Evolutionary conservation across 2,113 vertebrate genomes (phyloP), one percentile per base, ranked within the genome.

Genomic region (Phylloscopus trochilus): DNA sequence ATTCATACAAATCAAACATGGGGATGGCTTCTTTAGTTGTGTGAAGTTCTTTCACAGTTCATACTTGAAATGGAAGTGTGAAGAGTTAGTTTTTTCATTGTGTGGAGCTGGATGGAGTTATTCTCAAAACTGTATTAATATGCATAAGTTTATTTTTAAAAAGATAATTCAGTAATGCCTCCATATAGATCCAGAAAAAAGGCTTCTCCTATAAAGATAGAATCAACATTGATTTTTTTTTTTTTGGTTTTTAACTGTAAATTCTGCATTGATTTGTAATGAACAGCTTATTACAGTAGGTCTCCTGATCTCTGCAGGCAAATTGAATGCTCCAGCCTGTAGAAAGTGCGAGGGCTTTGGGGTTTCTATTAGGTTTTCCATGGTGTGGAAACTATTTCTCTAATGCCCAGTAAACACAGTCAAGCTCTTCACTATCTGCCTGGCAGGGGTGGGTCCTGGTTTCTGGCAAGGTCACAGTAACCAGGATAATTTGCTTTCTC

Each of bases 241-340:
- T 30, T 26, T 51, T 52, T 22, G 21, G 3, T 10, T 15, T 81
- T 87, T 22, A 83, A 63, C 35, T 67, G 31, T 63, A 68, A 35
- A 17, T 59, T 83, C 17, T 59, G 15, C 9, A 23, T 39, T 52
- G 78, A 39, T 82, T 70, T 63, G 20, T 73, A 49, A 21, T 7
- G 15, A 80, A 47, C 14, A 44, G 11, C 16, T 87, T n/a, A 33
- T 16, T 62, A 19, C 11, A 28, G 19, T 56, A 41, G 19, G 23
- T 56, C 87, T 91, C 28, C 41, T 69, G 44, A 41, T 75, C 58
- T 83, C 37, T 73, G 46, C 35, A 55, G 37, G 52, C 53, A 64
- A 18, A 19, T 26, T 0, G 0, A 44, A 24, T 82, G 47, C 20
- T 23, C n/a, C 2, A 3, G 49, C 26, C 10, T 15, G 47, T 20